A percentile compares a stretch with the other conserved stretches of the same genome.
Evolutionary conservation across 2,888 invertebrate species (phyloP).

Genomic region (Liodrosophila aerea): DNA sequence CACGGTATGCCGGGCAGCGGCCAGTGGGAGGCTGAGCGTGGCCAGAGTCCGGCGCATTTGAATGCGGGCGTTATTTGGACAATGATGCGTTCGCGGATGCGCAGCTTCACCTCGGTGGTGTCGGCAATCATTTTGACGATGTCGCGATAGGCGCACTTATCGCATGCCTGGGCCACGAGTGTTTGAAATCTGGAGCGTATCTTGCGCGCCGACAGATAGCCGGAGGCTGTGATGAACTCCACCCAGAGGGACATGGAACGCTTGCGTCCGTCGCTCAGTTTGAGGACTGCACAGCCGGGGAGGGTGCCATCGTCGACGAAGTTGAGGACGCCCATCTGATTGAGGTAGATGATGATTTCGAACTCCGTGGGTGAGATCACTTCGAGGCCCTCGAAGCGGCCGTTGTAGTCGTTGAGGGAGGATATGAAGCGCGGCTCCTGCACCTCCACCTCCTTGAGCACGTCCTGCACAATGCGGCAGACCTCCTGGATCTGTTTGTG

Average conservation of each 20-base stretch:
- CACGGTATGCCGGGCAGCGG: conserved; percentile 95
- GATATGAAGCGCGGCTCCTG: conserved; percentile 98
- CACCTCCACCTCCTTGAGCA: conserved; percentile 96
- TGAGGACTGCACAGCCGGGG: conserved; percentile 96
- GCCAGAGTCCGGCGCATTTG: conserved; percentile 97
- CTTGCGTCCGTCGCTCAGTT: conserved; percentile 97
- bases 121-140: conserved; percentile 97
- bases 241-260: conserved; percentile 99
- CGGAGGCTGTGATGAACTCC: conserved; percentile 98
- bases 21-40: conserved; percentile 96
- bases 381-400: conserved; percentile 95
- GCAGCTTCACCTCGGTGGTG: conserved; percentile 95
- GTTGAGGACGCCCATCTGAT: conserved; percentile 99
- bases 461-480: conserved; percentile 96
- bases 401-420: conserved; percentile 93
- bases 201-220: conserved; percentile 96
- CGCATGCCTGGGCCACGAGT: conserved; percentile 94
- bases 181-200: conserved; percentile 97
- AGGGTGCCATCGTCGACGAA: conserved; percentile 97
- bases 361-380: conserved; percentile 97
- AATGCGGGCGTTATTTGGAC: conserved; percentile 98
- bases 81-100: conserved; percentile 94
- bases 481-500: conserved; percentile 95
- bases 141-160: conserved; percentile 96
- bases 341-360: conserved; percentile 96